phyloP scores from a whole-genome alignment of 2,113 vertebrate species.

The Sardina pilchardus region DNA sequence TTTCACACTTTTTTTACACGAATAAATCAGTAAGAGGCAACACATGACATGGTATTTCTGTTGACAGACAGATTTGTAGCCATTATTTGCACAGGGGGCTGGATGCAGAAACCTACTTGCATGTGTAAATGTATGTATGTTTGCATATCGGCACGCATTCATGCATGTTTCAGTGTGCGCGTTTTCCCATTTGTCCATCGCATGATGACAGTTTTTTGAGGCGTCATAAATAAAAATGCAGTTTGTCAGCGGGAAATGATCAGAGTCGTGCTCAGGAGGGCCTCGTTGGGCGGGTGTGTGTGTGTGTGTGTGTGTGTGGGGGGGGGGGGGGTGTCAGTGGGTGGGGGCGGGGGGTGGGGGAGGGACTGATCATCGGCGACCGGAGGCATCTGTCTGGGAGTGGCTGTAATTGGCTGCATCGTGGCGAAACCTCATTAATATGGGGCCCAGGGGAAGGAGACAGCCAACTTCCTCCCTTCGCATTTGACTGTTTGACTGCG shows the following conservation, averaged over 20 bases:
- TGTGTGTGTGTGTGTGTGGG: too few relatives aligned
- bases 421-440: slow-evolving; percentile 73
- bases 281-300: neutral
- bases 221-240: neutral
- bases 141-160: slow-evolving; percentile 38
- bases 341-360: slow-evolving; percentile 38
- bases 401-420: slow-evolving; percentile 75
- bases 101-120: neutral
- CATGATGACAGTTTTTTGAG: neutral
- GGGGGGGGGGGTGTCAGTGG: slow-evolving; percentile 19
- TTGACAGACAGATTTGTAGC: neutral
- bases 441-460: slow-evolving; percentile 74
- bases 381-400: slow-evolving; percentile 70
- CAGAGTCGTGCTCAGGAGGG: slow-evolving; percentile 42
- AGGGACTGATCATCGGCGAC: slow-evolving; percentile 61
- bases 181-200: neutral
- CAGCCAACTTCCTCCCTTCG: slow-evolving; percentile 65
- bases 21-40: neutral
- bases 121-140: slow-evolving; percentile 37
- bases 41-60: neutral
- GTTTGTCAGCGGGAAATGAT: slow-evolving; percentile 51
- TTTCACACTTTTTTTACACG: neutral
- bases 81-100: neutral
- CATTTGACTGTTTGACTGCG: slow-evolving; percentile 73
- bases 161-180: neutral